Conservation (phyloP, 2,888 invertebrate species). For the Eupeodes luniger region DNA sequence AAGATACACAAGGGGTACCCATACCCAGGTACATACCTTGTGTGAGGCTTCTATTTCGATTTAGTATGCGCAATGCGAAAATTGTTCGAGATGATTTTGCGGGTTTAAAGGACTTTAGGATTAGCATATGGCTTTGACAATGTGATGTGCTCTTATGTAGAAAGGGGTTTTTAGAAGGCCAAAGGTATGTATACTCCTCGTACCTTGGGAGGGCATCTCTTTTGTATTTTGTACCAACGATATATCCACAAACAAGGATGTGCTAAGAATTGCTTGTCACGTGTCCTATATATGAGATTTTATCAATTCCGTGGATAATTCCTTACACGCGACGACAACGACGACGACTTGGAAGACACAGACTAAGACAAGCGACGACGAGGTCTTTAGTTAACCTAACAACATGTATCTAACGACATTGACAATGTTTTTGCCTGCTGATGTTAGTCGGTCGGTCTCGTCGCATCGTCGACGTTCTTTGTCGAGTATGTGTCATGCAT, state of each 20-base stretch:
- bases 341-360: too few species aligned
- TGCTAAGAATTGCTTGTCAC: conserved; percentile 70
- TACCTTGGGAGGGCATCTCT: too few species aligned
- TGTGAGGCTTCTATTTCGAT: conserved; percentile 10
- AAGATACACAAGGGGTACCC: neutral
- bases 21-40: neutral
- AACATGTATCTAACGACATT: neutral
- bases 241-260: conserved; percentile 37
- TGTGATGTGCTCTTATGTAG: neutral
- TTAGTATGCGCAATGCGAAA: conserved; percentile 58
- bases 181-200: conserved; percentile 3
- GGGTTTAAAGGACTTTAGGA: conserved; percentile 64
- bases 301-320: conserved; percentile 66
- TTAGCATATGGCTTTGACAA: conserved; percentile 36
- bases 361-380: too few species aligned
- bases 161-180: conserved; percentile 4
- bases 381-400: neutral
- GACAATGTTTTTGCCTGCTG: too few species aligned
- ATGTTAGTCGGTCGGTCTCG: too few species aligned
- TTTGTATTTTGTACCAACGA: too few species aligned
- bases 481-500: too few species aligned
- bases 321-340: conserved; percentile 36
- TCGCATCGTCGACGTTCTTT: too few species aligned
- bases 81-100: conserved; percentile 21
- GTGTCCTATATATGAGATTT: conserved; percentile 68